Percentiles rank a stretch among this genome's conserved stretches.
phyloP scores from a whole-genome alignment of 2,888 invertebrate species.

The Leptinotarsa peninsularis region DNA sequence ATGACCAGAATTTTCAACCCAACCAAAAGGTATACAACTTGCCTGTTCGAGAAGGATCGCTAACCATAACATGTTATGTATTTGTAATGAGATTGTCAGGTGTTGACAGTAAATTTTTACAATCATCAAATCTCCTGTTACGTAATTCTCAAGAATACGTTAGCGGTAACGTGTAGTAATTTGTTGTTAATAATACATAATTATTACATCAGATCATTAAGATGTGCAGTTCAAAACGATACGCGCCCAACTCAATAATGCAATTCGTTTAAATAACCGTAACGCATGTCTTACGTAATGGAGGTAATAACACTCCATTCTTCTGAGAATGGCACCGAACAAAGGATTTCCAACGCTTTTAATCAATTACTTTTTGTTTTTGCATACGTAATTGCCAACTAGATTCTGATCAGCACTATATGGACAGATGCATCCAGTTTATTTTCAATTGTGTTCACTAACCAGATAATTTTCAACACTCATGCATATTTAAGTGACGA shows the following conservation, averaged over 20 bases:
- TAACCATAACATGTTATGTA: too few relatives aligned
- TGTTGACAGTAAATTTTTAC: neutral
- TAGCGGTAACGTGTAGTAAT: slow-evolving; percentile 12
- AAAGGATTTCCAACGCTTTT: slow-evolving; percentile 13
- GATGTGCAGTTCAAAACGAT: slow-evolving; percentile 11
- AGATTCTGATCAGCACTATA: slow-evolving; percentile 22
- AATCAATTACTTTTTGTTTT: slow-evolving; percentile 7
- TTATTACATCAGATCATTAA: slow-evolving; percentile 23
- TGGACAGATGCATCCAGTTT: slow-evolving; percentile 1
- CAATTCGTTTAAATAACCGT: neutral
- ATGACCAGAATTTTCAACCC: too few relatives aligned
- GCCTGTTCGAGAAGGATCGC: too few relatives aligned
- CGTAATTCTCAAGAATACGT: slow-evolving; percentile 11
- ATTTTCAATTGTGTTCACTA: slow-evolving; percentile 3
- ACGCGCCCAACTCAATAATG: neutral
- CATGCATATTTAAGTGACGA: neutral
- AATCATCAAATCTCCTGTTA: slow-evolving; percentile 8
- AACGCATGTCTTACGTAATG: slow-evolving; percentile 16
- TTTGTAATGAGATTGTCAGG: neutral
- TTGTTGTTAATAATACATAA: slow-evolving; percentile 18
- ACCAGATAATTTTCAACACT: neutral
- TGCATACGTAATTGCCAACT: slow-evolving; percentile 21
- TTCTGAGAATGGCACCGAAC: neutral
- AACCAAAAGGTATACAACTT: too few relatives aligned
- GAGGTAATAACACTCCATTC: neutral